Percentiles rank a stretch among this genome's conserved stretches.
Evolutionary conservation across 1,140 invertebrate species (phyloP).

Genomic region (Proales similis): DNA sequence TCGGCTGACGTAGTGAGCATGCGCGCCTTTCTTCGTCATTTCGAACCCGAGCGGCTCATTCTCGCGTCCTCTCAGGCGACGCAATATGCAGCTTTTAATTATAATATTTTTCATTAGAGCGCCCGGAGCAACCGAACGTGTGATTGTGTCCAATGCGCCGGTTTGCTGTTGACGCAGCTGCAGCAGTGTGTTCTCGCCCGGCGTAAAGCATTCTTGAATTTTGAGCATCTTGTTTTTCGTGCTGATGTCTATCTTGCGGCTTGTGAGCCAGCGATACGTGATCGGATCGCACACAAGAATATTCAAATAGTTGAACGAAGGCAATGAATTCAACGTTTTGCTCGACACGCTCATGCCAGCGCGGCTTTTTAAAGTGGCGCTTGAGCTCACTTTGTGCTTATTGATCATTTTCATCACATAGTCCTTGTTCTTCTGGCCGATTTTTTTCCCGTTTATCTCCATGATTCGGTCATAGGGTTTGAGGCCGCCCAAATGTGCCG

Average conservation of each 20-base stretch:
- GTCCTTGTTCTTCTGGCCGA: neutral
- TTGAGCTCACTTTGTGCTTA: neutral
- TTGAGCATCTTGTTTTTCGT: constrained; percentile 6
- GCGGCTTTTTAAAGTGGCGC: neutral
- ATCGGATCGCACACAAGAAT: constrained; percentile 28
- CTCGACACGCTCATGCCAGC: neutral
- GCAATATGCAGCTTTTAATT: constrained; percentile 3
- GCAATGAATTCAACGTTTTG: constrained; percentile 2
- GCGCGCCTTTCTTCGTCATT: constrained; percentile 17
- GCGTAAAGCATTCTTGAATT: constrained; percentile 10
- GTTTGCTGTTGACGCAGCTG: neutral
- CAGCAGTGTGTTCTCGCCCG: constrained; percentile 3
- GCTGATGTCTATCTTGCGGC: neutral
- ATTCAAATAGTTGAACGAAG: constrained; percentile 2
- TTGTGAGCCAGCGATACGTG: constrained; percentile 8
- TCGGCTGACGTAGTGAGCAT: constrained; percentile 25
- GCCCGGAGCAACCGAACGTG: neutral
- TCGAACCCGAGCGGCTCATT: constrained; percentile 28
- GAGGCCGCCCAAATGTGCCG: constrained; percentile 13
- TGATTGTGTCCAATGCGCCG: too few relatives aligned
- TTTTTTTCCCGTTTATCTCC: constrained; percentile 17
- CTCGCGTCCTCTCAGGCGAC: neutral
- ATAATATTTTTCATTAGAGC: neutral
- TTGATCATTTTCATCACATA: constrained; percentile 15
- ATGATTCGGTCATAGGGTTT: constrained; percentile 30